Base-by-base conservation (phyloP, 2,888 invertebrate genomes). In the Scaptomyza polygonia region DNA sequence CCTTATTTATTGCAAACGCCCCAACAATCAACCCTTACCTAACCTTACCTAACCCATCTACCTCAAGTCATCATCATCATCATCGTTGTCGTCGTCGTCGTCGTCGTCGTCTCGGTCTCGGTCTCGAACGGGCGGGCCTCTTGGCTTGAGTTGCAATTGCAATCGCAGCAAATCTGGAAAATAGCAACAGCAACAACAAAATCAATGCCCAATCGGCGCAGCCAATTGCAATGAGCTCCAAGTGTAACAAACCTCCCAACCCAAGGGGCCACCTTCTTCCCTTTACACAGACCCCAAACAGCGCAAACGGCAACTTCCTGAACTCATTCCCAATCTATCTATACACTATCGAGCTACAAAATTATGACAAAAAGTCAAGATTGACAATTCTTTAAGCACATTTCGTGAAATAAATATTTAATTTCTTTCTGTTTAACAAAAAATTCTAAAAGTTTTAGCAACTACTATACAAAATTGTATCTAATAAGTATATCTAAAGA, bases 1-100 rank as follows among this genome's bases (percentile, higher is more conserved):
- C 88, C 89, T 89, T 86, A 89, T 89, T 89, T 79, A 86, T 86
- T 86, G 81, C 72, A 59, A 69, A 67, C 63, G 67, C 63, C 59
- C 29, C 42, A n/a, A n/a, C 57, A 36, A 43, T 8, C 36, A 25
- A 25, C 34, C 57, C 45, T 18, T 48, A 14, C 9, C 53, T 25
- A 42, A 53, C 3, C 57, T 7, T 14, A 14, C 14, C 36, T 14
- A 8, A 32, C 53, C 57, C 42, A n/a, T 34, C 27, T 39, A 44
- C 21, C 49, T 44, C 55, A n/a, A 39, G 67, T 71, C 79, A 64
- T 80, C 81, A 72, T 78, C 73, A 52, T 62, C 64, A 54, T 67
- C 68, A 53, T 59, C 49, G 39, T 29, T 29, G 36, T 53, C 63
- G 45, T 43, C 40, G 27, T 12, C 34, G 61, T 49, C 63, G 36